Evolutionary conservation across 2,888 invertebrate species (phyloP), one percentile per base, ranked within the genome.

Genomic region (Oscheius sp.): DNA sequence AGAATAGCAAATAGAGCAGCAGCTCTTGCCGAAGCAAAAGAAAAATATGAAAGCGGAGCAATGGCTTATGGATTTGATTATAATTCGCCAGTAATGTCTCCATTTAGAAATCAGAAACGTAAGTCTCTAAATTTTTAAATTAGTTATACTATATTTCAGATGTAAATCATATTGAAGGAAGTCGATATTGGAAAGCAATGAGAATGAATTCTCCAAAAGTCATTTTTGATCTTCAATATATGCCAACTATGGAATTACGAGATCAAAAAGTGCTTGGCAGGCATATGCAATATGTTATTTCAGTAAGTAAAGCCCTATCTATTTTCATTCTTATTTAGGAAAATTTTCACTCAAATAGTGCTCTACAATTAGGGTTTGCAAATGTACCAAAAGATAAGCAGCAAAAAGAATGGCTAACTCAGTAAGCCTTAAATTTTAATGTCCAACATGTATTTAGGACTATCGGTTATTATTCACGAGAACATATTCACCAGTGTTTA

Each of bases 11-110:
- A 46, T 15, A 15, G 8, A 37, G 15, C 8, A 37, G 15, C 8
- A 15, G 15, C 15, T 37, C 15, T 10, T 27, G 29, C 5, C 4
- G 48, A 57, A 42, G 3, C 15, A 69, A 65, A 31, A 50, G 31
- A 34, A 48, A 20, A 61, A 45, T 79, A 65, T 64, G 67, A 76
- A 0, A 58, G 66, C 4, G 83, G 82, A 3, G 77, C 69, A 31
- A 83, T 83, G 81, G 83, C 80, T 25, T 83, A 83, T 52, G 82
- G 82, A 1, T 71, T 78, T 4, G 75, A 68, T 2, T 55, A 80
- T 67, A 72, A 83, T 70, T 71, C 75, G 25, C 33, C 82, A 17
- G 45, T 78, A 10, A n/a, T 34, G 8, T 80, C 76, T 66, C 81
- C 80, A 4, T 42, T 76, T 57, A 48, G 79, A 27, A 70, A 72